Conservation (phyloP, 2,113 vertebrate species). For the Eretmochelys imbricata region DNA sequence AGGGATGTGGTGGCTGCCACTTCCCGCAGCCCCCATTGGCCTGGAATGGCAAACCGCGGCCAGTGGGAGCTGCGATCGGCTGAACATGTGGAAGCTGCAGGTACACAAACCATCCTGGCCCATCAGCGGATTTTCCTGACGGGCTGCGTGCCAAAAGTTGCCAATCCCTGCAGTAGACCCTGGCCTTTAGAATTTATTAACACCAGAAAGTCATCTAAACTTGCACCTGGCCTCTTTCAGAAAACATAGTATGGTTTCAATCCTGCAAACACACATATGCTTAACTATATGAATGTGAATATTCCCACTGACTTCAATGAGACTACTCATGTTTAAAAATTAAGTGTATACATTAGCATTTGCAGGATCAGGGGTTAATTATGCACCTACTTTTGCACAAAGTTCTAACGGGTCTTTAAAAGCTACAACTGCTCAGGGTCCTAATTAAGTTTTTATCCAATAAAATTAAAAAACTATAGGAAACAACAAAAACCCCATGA, state of each 20-base stretch:
- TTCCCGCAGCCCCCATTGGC: no score
- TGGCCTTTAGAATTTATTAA: not conserved
- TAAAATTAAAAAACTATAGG: not conserved
- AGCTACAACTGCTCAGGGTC: not conserved
- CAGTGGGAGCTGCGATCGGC: no score
- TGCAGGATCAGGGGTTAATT: not conserved
- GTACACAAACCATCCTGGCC: no score
- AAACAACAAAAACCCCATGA: not conserved
- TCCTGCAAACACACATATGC: not conserved
- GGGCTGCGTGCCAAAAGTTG: no score
- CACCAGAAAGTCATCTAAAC: not conserved
- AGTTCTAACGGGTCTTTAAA: not conserved
- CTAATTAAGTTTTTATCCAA: not conserved
- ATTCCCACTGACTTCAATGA: not conserved
- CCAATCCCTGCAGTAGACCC: fast-evolving
- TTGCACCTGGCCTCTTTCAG: not conserved
- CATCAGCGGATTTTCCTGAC: no score
- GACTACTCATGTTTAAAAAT: not conserved
- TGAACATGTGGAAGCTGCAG: no score
- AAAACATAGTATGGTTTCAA: not conserved
- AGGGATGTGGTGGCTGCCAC: no score
- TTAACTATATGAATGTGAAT: fast-evolving
- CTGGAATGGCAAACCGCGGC: no score
- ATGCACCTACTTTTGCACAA: not conserved
- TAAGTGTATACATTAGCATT: not conserved